phyloP scores from a whole-genome alignment of 2,797 vertebrate genomes.

The Phaenicophaeus curvirostris region DNA sequence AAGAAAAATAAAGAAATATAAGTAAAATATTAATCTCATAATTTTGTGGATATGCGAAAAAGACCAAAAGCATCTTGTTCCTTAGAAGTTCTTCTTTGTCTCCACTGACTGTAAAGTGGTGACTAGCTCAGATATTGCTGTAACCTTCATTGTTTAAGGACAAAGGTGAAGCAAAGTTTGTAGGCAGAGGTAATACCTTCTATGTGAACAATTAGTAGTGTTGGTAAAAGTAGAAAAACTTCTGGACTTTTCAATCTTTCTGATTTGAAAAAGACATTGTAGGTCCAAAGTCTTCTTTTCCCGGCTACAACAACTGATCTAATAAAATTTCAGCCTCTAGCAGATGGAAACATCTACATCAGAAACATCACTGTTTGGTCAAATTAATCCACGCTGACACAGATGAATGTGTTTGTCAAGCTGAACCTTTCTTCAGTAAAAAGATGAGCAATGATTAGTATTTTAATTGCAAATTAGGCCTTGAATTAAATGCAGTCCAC shows the following conservation, averaged over 20 bases:
- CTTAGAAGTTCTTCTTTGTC: neutral
- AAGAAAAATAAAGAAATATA: neutral
- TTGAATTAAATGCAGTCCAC: neutral
- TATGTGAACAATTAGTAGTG: neutral
- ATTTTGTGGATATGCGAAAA: neutral
- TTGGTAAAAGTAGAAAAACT: neutral
- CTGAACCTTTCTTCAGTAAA: neutral
- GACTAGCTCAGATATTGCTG: neutral
- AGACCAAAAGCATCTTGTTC: neutral
- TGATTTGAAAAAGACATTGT: neutral
- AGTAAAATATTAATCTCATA: neutral
- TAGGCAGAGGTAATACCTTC: neutral
- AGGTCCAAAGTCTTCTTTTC: neutral
- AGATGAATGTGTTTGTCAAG: neutral
- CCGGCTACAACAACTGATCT: neutral
- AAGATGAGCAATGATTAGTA: neutral
- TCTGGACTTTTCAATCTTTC: neutral
- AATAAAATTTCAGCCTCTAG: neutral
- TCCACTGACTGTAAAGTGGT: neutral
- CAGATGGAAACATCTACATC: neutral
- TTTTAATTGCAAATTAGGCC: neutral
- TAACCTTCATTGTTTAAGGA: neutral
- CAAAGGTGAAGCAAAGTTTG: neutral
- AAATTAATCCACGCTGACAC: neutral
- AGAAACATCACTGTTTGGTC: neutral